Evolutionary conservation across 2,797 vertebrate genomes (phyloP).

Genomic region (Lateolabrax maculatus): DNA sequence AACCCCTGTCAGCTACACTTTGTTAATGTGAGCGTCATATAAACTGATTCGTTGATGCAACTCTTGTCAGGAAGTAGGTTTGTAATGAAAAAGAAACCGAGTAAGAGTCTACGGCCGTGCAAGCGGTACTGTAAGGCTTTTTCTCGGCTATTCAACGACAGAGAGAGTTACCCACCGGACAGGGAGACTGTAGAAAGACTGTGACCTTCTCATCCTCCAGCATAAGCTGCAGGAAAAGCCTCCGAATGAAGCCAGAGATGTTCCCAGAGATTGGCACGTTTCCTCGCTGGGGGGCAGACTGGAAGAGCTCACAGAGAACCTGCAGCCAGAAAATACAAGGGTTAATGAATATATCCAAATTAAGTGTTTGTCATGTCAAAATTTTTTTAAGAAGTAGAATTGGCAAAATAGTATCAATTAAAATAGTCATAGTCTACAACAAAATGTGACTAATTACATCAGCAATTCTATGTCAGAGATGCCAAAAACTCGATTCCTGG

Average conservation of each 20-base stretch:
- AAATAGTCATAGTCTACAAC: background rate
- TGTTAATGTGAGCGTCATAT: background rate
- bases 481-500: background rate
- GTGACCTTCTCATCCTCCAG: conserved; percentile 99
- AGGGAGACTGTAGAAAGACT: conserved; percentile 98
- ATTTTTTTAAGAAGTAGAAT: too few relatives aligned
- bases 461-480: background rate
- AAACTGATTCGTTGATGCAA: background rate
- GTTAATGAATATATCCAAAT: background rate
- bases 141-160: background rate
- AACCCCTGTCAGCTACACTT: background rate
- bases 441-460: background rate
- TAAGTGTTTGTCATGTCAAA: background rate
- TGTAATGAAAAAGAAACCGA: background rate
- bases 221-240: conserved; percentile 98
- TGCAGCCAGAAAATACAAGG: conserved; percentile 67
- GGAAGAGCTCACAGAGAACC: conserved; percentile 99
- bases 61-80: background rate
- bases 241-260: conserved; percentile 98
- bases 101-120: background rate
- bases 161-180: conserved; percentile 88
- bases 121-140: background rate
- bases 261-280: conserved; percentile 96
- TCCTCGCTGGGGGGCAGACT: conserved; percentile 94
- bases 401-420: too few relatives aligned